Evolutionary conservation across 1,140 invertebrate genomes (phyloP).

Genomic region (Archivesica marissinica): DNA sequence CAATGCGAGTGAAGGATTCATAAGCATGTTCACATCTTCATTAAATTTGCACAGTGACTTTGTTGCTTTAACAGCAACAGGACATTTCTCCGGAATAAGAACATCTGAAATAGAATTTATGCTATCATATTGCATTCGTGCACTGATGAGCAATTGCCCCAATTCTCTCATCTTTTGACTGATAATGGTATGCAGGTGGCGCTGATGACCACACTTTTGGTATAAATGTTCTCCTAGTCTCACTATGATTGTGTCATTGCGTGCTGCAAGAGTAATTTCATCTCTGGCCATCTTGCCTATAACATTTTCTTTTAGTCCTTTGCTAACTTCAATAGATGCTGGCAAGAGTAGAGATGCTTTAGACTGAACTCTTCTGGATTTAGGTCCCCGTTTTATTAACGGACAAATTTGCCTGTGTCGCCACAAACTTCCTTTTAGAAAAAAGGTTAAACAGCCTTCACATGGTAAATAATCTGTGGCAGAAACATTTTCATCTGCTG

Average conservation of each 20-base stretch:
- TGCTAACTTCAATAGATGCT: background rate
- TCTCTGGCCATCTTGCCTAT: background rate
- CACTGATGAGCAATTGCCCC: background rate
- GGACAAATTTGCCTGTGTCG: constrained; percentile 20
- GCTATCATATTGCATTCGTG: background rate
- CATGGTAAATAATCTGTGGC: constrained; percentile 14
- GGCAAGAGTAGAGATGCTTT: background rate
- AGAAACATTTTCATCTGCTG: too few species aligned
- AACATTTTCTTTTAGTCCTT: constrained; percentile 11
- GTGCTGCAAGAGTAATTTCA: constrained; percentile 31
- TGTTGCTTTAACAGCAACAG: constrained; percentile 5
- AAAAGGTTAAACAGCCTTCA: background rate
- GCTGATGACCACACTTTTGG: constrained; percentile 13
- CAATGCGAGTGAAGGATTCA: constrained; percentile 25
- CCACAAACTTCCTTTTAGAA: background rate
- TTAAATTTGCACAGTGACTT: constrained; percentile 16
- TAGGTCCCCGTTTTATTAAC: background rate
- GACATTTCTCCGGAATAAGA: background rate
- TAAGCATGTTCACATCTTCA: background rate
- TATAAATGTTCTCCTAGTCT: constrained; percentile 29
- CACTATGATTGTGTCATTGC: constrained; percentile 12
- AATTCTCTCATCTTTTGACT: constrained; percentile 22
- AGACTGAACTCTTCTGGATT: background rate
- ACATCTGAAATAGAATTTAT: background rate
- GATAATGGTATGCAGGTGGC: background rate